Percentiles rank a stretch among this genome's conserved stretches.
Conservation (phyloP, 2,888 invertebrate species). For the Ichneumon xanthorius region DNA sequence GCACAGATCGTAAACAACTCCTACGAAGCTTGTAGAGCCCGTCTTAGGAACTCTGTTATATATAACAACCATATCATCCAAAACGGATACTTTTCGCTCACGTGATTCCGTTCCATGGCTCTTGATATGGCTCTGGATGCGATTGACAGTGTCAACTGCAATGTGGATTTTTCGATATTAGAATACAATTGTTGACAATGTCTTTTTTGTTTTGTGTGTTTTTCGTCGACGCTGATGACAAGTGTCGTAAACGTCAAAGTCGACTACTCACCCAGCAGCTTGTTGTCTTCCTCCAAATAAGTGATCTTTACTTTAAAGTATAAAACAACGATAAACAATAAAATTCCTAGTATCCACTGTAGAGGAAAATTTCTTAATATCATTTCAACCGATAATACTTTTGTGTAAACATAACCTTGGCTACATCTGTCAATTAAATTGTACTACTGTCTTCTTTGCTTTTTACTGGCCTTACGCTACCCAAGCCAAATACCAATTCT, state of each 20-base stretch:
- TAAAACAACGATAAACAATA: slow-evolving; percentile 80
- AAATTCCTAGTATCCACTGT: slow-evolving; percentile 80
- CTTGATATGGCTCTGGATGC: slow-evolving; percentile 78
- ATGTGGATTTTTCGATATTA: not conserved
- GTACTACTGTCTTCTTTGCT: not conserved
- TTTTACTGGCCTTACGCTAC: not conserved
- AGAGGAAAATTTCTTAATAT: slow-evolving; percentile 79
- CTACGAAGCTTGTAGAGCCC: slow-evolving; percentile 98
- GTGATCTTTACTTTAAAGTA: slow-evolving; percentile 83
- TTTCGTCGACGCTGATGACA: slow-evolving; percentile 28
- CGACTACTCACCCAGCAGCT: slow-evolving; percentile 82
- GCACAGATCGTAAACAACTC: slow-evolving; percentile 95
- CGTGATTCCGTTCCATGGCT: slow-evolving; percentile 66
- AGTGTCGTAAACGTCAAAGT: slow-evolving; percentile 8
- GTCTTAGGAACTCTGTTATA: slow-evolving; percentile 99
- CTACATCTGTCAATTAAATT: slow-evolving; percentile 60
- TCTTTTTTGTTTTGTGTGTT: not conserved
- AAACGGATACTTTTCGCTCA: slow-evolving; percentile 64
- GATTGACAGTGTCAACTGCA: slow-evolving; percentile 81
- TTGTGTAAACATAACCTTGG: slow-evolving; percentile 63
- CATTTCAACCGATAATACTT: slow-evolving; percentile 74
- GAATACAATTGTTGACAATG: not conserved
- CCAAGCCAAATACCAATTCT: not conserved
- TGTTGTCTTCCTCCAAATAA: slow-evolving; percentile 82
- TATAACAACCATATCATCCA: slow-evolving; percentile 92